Evolutionary conservation across 2,888 invertebrate genomes (phyloP).

Genomic region (Mythimna lalbum): DNA sequence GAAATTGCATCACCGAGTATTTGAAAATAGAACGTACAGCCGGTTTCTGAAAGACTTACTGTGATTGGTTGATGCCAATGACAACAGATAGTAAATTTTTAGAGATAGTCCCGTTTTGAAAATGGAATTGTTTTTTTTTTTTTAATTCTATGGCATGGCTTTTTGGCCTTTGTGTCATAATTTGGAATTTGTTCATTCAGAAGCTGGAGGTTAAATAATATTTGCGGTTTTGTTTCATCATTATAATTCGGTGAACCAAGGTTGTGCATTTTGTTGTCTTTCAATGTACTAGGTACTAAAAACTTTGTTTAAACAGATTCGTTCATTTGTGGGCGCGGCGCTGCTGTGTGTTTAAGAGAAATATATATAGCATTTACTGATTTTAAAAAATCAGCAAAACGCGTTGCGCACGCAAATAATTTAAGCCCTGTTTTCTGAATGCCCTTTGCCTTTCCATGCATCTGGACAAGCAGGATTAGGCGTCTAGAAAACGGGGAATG

Average conservation of each 20-base stretch:
- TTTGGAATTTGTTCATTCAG: constrained; percentile 9
- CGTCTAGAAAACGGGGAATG: not conserved
- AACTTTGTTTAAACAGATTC: constrained; percentile 3
- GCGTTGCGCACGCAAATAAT: not conserved
- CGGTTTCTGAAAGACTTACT: constrained; percentile 17
- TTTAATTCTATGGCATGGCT: no score
- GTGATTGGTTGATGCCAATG: not conserved
- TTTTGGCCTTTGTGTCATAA: not conserved
- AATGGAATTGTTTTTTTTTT: not conserved
- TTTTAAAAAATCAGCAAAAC: not conserved
- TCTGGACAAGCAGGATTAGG: no score
- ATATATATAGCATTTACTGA: not conserved
- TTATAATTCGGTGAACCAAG: constrained; percentile 30
- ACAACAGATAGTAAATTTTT: not conserved
- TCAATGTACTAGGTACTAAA: constrained; percentile 4
- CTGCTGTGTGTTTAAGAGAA: not conserved
- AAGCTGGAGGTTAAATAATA: constrained; percentile 4
- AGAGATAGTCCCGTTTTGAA: constrained; percentile 6
- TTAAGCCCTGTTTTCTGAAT: constrained; percentile 5
- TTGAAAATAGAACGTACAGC: constrained; percentile 1
- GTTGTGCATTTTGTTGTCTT: constrained; percentile 30
- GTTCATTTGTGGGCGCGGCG: constrained; percentile 6
- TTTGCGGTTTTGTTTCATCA: constrained; percentile 19
- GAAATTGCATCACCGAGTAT: constrained; percentile 24
- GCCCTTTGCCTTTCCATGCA: not conserved